Evolutionary conservation across 1,140 invertebrate species (phyloP), one percentile per base, ranked within the genome.

Genomic region (Aphis craccivora): DNA sequence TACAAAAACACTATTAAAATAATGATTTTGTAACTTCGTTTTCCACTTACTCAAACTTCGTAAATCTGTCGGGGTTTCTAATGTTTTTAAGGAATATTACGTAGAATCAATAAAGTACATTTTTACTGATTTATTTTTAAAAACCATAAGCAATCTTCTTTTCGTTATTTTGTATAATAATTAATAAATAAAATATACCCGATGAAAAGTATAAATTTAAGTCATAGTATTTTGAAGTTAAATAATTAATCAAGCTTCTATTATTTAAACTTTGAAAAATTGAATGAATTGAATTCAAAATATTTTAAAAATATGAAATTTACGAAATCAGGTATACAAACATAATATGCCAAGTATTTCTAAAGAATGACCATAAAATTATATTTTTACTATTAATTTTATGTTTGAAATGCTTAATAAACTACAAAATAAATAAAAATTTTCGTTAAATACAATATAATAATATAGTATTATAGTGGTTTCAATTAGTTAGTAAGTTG

Each of bases 1-100:
- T 76, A 76, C 60, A 76, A 76, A 76, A 76, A 4, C n/a, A 76
- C 60, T 76, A n/a, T 76, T 76, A 76, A 76, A 76, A 76, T n/a
- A 76, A 76, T 76, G 60, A 76, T n/a, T 76, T 76, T 1, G 30
- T 9, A 60, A 60, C 14, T n/a, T 35, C n/a, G 14, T 76, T 14
- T 67, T 67, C 30, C 30, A 14, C 30, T 14, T 3, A 67, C 60
- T 76, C 14, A 76, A 76, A 76, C 60, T 18, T 14, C 18, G n/a
- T n/a, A 76, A 76, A n/a, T 76, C n/a, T 20, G 14, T n/a, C 30
- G 3, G 4, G 60, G n/a, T n/a, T 67, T 67, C 60, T 67, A 67
- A 14, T 67, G 30, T 67, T 14, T n/a, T 67, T 67, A n/a, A n/a
- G 0, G n/a, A 30, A n/a, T 4, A n/a, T 67, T n/a, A 67, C 60